phyloP scores from a whole-genome alignment of 2,797 vertebrate species.

The Hafferia zeledoni region DNA sequence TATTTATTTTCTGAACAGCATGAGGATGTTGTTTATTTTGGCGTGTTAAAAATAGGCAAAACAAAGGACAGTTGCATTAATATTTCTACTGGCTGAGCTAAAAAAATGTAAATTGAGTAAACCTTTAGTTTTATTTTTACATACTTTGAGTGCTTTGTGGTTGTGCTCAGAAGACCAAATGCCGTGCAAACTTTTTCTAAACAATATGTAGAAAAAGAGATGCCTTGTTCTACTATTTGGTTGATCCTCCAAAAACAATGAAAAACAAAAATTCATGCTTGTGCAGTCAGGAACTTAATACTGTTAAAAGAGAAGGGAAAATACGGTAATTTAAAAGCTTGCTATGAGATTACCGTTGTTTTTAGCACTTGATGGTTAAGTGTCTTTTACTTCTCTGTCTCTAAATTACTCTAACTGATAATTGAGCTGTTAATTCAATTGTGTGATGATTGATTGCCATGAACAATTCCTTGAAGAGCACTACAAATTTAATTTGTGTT shows the following conservation, averaged over 20 bases:
- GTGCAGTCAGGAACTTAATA: background rate
- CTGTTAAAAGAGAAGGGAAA: background rate
- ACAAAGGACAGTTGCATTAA: background rate
- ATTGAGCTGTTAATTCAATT: background rate
- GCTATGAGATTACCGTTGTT: slow-evolving; percentile 15
- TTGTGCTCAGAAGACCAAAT: background rate
- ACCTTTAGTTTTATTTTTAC: background rate
- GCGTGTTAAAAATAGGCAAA: background rate
- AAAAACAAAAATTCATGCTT: background rate
- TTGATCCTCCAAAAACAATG: background rate
- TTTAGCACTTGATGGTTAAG: slow-evolving; percentile 25
- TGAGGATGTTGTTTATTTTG: background rate
- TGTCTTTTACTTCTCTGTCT: background rate
- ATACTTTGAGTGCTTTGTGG: background rate
- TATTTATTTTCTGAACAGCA: background rate
- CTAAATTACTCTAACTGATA: background rate
- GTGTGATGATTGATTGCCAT: background rate
- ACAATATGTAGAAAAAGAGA: background rate
- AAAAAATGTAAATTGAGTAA: background rate
- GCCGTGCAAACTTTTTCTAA: background rate
- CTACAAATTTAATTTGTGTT: background rate
- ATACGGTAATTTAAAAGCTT: slow-evolving; percentile 29
- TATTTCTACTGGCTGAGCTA: background rate
- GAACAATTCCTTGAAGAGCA: background rate
- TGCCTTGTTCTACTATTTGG: background rate